Conservation (phyloP, 2,113 vertebrate species). For the Motacilla tschutschensis region DNA sequence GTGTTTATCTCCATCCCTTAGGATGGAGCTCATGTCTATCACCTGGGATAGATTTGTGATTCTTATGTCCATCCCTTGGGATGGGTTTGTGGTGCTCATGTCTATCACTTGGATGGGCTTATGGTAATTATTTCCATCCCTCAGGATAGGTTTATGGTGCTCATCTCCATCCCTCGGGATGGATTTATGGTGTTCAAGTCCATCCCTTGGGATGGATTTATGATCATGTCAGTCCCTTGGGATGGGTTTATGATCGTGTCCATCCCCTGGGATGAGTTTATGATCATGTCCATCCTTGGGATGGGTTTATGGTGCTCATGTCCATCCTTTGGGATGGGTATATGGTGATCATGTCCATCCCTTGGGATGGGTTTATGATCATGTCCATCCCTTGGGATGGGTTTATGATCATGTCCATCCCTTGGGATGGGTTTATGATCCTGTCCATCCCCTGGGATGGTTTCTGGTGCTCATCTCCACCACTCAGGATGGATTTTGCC, state of each 20-base stretch:
- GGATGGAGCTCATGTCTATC: rapidly evolving
- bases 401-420: background rate
- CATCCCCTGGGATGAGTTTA: background rate
- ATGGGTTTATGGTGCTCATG: background rate
- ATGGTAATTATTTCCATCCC: rapidly evolving
- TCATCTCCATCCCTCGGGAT: rapidly evolving
- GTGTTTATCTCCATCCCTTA: no score
- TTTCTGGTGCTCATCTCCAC: rapidly evolving
- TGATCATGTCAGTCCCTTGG: rapidly evolving
- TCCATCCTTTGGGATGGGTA: rapidly evolving
- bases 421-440: no score
- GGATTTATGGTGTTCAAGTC: no score
- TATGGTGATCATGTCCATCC: background rate
- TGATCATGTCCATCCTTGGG: background rate
- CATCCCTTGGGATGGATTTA: no score
- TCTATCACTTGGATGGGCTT: rapidly evolving
- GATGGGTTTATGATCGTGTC: background rate
- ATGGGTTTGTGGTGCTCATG: rapidly evolving
- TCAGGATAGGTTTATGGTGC: background rate
- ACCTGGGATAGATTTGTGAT: rapidly evolving
- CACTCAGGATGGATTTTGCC: background rate
- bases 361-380: no score
- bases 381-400: no score
- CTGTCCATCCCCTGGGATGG: background rate
- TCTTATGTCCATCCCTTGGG: rapidly evolving